Conservation (phyloP, 92 coral and sea anemone genomes). For the Pocillopora meandrina region DNA sequence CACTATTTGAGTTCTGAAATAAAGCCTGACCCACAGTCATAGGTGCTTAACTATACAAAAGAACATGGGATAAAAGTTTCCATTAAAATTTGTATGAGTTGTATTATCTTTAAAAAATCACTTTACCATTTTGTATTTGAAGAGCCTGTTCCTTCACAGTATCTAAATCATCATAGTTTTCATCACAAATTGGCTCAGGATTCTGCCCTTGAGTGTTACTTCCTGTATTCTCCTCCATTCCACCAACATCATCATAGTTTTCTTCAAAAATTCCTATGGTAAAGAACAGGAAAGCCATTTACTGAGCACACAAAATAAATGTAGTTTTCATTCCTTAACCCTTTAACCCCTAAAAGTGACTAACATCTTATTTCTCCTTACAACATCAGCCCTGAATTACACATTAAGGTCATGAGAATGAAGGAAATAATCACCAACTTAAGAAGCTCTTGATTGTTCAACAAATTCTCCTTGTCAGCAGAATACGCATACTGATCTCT, state of each 20-base stretch:
- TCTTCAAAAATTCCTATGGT: constrained; percentile 61
- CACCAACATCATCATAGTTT: constrained; percentile 87
- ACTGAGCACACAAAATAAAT: background rate
- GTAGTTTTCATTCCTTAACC: too few species aligned
- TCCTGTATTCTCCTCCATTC: constrained; percentile 53
- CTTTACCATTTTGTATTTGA: constrained; percentile 14
- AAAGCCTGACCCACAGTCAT: background rate
- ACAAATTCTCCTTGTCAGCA: too few species aligned
- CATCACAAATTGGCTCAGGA: constrained; percentile 43
- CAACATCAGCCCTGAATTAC: too few species aligned
- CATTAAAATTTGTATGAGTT: too few species aligned
- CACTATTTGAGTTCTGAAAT: background rate
- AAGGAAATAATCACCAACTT: too few species aligned
- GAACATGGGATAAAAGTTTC: background rate
- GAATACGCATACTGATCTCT: too few species aligned
- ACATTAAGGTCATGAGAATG: too few species aligned
- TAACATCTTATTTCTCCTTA: too few species aligned
- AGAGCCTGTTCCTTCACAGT: constrained; percentile 27
- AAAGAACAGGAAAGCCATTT: background rate
- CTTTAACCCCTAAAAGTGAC: too few species aligned
- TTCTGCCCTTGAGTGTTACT: constrained; percentile 6
- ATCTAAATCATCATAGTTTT: constrained; percentile 47
- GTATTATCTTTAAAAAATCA: too few species aligned
- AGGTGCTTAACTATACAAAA: background rate
- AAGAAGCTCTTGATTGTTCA: too few species aligned